Evolutionary conservation across 2,113 vertebrate species (phyloP).

Genomic region (Nannobrachium achirus): DNA sequence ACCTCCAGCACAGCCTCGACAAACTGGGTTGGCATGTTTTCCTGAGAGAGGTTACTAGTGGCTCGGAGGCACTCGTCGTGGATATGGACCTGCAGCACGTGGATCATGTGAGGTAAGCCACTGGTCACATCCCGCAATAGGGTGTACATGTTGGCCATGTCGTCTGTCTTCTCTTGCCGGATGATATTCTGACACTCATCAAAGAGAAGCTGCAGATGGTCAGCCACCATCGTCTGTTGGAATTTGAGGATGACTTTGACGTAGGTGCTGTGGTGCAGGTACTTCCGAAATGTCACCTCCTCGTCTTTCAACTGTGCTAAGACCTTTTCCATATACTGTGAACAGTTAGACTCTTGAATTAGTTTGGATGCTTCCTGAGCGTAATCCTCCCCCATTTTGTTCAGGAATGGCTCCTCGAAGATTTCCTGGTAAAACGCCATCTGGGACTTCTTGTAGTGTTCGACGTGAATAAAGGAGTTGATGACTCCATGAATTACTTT

Average conservation of each 20-base stretch:
- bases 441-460: conserved; percentile 99
- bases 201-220: conserved; percentile 97
- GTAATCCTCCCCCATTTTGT: conserved; percentile 98
- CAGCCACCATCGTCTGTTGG: conserved; percentile 98
- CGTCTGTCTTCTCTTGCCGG: conserved; percentile 96
- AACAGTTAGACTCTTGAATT: conserved; percentile 97
- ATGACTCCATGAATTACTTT: conserved; percentile 99
- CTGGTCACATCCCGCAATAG: conserved; percentile 91
- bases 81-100: conserved; percentile 97
- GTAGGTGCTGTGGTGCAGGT: conserved; percentile 96
- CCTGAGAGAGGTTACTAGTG: conserved; percentile 99
- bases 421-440: conserved; percentile 97
- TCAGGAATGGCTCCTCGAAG: conserved; percentile 97
- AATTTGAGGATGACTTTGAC: conserved; percentile 98
- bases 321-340: conserved; percentile 99
- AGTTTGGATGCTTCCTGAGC: conserved; percentile 99
- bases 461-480: conserved; percentile 99
- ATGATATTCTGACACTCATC: conserved; percentile 98
- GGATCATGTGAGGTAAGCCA: conserved; percentile 99
- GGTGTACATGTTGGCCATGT: conserved; percentile 99
- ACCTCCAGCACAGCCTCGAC: conserved; percentile 99
- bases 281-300: conserved; percentile 98
- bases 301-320: conserved; percentile 98
- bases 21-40: conserved; percentile 99
- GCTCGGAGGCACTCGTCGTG: conserved; percentile 97